These are phyloP conservation scores for Danionella cerebrum DNA, from an alignment of 2,113 vertebrate species.

Conservation along the genomic window DNA sequence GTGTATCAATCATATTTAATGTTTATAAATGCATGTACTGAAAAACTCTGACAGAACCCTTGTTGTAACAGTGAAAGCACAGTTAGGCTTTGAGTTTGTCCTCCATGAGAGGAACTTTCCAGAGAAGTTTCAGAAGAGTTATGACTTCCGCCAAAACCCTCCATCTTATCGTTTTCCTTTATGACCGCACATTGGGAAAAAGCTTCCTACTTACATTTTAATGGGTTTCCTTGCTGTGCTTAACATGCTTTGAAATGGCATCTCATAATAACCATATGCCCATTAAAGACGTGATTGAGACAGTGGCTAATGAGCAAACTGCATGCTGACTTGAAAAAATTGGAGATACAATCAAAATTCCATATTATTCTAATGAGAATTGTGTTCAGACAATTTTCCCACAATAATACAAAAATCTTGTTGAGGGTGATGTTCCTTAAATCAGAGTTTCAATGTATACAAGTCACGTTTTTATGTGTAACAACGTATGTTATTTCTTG, in stretches of 20 bases:
- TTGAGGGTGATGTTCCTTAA: too few relatives aligned
- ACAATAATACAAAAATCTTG: too few relatives aligned
- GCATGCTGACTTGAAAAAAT: constrained; percentile 46
- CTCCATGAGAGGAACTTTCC: neutral
- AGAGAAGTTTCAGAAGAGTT: neutral
- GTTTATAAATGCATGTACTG: constrained; percentile 76
- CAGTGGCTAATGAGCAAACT: constrained; percentile 50
- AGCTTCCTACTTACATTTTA: constrained; percentile 37
- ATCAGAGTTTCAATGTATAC: too few relatives aligned
- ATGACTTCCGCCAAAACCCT: neutral
- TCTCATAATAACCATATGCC: constrained; percentile 52
- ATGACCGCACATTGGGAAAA: constrained; percentile 49
- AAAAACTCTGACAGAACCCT: constrained; percentile 56
- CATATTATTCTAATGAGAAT: constrained; percentile 31
- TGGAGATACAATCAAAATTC: constrained; percentile 47
- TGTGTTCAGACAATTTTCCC: neutral
- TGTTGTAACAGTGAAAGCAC: neutral
- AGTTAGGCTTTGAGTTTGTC: neutral
- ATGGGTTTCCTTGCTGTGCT: constrained; percentile 62
- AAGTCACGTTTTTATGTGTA: too few relatives aligned
- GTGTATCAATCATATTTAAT: constrained; percentile 88
- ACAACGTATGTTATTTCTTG: too few relatives aligned
- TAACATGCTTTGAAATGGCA: constrained; percentile 64
- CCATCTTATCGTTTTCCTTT: constrained; percentile 42
- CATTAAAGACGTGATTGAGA: constrained; percentile 58